Percentiles rank a stretch among this genome's conserved stretches.
phyloP scores from a whole-genome alignment of 2,888 invertebrate genomes.

The Drosophila colorata region DNA sequence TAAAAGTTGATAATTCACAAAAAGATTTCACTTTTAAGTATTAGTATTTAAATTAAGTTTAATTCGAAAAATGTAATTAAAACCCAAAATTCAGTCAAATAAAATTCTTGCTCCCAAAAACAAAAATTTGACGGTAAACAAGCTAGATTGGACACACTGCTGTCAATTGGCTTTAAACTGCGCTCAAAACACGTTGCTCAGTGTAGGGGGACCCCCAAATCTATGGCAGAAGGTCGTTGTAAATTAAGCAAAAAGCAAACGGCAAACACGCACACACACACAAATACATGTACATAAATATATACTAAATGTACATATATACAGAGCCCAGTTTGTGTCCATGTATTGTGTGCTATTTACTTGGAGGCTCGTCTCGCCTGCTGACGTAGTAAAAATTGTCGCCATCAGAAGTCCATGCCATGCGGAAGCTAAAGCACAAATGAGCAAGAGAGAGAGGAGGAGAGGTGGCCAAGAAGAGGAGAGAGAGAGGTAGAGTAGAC shows the following conservation, averaged over 20 bases:
- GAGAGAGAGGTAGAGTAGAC: conserved; percentile 13
- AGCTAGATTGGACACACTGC: no score
- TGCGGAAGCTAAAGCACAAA: conserved; percentile 34
- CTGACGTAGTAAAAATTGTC: conserved; percentile 74
- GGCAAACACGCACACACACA: conserved; percentile 1
- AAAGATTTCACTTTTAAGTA: no score
- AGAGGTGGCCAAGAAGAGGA: conserved; percentile 1
- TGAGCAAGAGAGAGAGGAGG: conserved; percentile 12
- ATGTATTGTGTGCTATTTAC: conserved; percentile 68
- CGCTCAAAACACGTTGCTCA: conserved; percentile 29
- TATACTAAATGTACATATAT: neutral
- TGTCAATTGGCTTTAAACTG: conserved; percentile 8
- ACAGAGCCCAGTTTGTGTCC: neutral
- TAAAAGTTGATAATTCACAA: no score
- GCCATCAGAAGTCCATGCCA: conserved; percentile 34
- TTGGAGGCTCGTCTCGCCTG: conserved; percentile 77
- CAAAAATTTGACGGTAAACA: no score
- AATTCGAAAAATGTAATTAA: no score
- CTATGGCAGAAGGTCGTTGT: conserved; percentile 52
- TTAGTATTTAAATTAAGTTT: no score
- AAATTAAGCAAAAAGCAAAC: conserved; percentile 28
- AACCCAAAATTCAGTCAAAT: no score
- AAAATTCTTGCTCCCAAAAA: no score
- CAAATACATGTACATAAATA: conserved; percentile 11
- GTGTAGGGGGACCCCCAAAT: conserved; percentile 33